Evolutionary conservation across 2,888 invertebrate species (phyloP).

Genomic region (Hirtodrosophila duncani): DNA sequence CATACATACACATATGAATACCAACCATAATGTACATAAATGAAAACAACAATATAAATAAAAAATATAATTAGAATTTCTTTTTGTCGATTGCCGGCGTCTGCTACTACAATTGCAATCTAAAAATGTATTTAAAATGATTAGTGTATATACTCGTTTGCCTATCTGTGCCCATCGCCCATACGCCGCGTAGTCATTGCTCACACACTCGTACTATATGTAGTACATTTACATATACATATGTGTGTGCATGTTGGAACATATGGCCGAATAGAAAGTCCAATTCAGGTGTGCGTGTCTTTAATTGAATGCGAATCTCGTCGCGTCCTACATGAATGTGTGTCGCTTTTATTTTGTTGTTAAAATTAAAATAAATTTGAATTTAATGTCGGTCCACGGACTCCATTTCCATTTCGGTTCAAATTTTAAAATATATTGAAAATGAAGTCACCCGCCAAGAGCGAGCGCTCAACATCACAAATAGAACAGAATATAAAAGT

Average conservation of each 20-base stretch:
- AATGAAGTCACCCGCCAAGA: constrained; percentile 35
- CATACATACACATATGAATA: too few relatives aligned
- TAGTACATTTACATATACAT: constrained; percentile 28
- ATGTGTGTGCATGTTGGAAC: constrained; percentile 30
- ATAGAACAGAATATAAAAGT: constrained; percentile 16
- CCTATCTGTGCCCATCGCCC: too few relatives aligned
- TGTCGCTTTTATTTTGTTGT: constrained; percentile 60
- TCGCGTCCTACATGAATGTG: too few relatives aligned
- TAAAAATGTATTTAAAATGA: background rate
- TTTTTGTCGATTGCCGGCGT: too few relatives aligned
- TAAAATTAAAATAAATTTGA: constrained; percentile 64
- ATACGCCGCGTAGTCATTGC: too few relatives aligned
- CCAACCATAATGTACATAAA: too few relatives aligned
- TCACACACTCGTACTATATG: too few relatives aligned
- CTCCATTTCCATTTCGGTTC: background rate
- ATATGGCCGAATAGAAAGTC: constrained; percentile 32
- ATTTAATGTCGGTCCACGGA: constrained; percentile 17
- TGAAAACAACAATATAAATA: too few relatives aligned
- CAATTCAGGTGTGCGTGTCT: constrained; percentile 15
- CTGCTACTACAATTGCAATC: too few relatives aligned
- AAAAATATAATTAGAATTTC: too few relatives aligned
- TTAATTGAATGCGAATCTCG: constrained; percentile 30
- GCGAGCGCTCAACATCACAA: constrained; percentile 9
- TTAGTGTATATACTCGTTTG: too few relatives aligned
- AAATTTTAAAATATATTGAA: constrained; percentile 1